phyloP scores from a whole-genome alignment of 2,797 vertebrate species.

The Masticophis lateralis region DNA sequence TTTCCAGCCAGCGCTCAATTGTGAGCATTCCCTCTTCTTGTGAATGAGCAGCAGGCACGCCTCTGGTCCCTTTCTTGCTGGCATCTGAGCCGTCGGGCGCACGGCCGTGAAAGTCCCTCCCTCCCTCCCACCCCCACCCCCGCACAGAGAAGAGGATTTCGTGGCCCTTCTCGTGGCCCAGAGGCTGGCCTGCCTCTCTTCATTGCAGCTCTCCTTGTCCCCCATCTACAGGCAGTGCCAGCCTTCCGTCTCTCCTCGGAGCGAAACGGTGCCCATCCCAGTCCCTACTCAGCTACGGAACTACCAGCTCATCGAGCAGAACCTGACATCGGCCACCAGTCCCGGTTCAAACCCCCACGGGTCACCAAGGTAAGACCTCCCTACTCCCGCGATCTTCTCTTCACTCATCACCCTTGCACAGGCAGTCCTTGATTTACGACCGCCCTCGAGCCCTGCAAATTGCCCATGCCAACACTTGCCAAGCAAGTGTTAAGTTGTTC shows the following conservation, averaged over 20 bases:
- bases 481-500: background rate
- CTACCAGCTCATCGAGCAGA: constrained; percentile 97
- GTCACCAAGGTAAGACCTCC: constrained; percentile 84
- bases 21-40: no score
- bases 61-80: no score
- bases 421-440: no score
- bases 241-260: constrained; percentile 83
- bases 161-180: background rate
- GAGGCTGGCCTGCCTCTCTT: constrained; percentile 29
- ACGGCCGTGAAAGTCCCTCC: no score
- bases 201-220: constrained; percentile 50
- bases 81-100: no score
- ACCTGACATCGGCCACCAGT: constrained; percentile 89
- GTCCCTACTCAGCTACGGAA: constrained; percentile 96
- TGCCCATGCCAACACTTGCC: background rate
- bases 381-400: accelerated
- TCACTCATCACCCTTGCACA: background rate
- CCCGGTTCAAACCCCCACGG: constrained; percentile 81
- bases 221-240: constrained; percentile 69
- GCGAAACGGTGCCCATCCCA: constrained; percentile 90
- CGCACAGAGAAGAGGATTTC: background rate
- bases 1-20: no score
- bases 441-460: no score
- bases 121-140: no score
- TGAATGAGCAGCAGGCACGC: no score